Evolutionary conservation across 1,140 invertebrate species (phyloP).

Genomic region (Doryteuthis pealeii): DNA sequence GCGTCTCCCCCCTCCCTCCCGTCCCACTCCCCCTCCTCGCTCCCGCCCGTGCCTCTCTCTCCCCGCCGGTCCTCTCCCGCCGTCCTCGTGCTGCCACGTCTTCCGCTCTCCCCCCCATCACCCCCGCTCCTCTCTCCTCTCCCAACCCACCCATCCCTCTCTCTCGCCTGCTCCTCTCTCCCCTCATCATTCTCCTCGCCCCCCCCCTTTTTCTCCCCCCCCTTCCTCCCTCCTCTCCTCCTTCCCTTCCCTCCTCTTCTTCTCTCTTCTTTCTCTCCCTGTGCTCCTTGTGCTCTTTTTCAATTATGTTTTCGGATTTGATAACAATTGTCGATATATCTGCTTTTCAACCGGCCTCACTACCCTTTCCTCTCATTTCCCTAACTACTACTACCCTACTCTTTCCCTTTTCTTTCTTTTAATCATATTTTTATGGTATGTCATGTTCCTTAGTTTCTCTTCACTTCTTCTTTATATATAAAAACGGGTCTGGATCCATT

Average conservation of each 20-base stretch:
- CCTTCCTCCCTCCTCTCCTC: background rate
- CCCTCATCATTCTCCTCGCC: slow-evolving; percentile 15
- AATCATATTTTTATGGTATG: background rate
- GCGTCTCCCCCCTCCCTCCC: too few relatives aligned
- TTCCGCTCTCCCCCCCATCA: background rate
- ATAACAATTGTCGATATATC: background rate
- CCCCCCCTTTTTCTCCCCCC: background rate
- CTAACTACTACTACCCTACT: background rate
- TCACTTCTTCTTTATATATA: background rate
- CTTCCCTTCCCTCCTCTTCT: background rate
- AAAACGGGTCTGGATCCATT: background rate
- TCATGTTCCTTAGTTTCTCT: background rate
- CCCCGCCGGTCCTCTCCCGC: too few relatives aligned
- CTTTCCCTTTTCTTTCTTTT: background rate
- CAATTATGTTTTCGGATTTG: background rate
- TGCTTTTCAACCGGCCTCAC: background rate
- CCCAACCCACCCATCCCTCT: slow-evolving; percentile 27
- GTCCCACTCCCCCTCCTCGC: too few relatives aligned
- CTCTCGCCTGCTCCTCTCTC: slow-evolving; percentile 15
- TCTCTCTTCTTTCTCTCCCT: background rate
- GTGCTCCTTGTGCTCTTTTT: background rate
- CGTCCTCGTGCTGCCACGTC: too few relatives aligned
- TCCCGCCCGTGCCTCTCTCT: too few relatives aligned
- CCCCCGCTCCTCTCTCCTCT: background rate
- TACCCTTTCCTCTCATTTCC: background rate